phyloP scores from a whole-genome alignment of 2,113 vertebrate species.

The Atlantisia rogersi region DNA sequence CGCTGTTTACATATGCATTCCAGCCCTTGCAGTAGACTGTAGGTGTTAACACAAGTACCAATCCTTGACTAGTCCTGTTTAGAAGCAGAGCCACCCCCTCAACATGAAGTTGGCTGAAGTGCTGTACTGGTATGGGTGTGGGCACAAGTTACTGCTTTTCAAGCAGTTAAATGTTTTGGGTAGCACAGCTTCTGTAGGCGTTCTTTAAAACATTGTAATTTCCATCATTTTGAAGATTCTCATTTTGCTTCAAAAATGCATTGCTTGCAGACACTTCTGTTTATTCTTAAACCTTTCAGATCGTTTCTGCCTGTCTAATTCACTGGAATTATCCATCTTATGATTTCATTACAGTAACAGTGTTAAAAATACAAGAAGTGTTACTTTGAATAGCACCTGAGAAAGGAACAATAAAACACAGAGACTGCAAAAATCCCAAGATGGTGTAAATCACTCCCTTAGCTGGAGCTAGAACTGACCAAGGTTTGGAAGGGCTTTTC shows the following conservation, averaged over 20 bases:
- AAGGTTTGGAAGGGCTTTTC: not conserved
- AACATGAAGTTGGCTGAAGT: not conserved
- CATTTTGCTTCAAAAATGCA: not conserved
- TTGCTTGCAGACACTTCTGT: not conserved
- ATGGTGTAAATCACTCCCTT: not conserved
- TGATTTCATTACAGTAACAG: not conserved
- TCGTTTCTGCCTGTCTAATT: not conserved
- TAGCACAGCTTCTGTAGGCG: not conserved
- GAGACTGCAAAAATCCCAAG: not conserved
- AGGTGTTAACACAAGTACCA: not conserved
- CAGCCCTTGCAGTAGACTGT: not conserved
- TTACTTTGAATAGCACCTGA: slow-evolving; percentile 6
- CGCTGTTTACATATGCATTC: not conserved
- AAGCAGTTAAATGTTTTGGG: not conserved
- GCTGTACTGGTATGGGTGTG: not conserved
- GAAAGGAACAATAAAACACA: slow-evolving; percentile 34
- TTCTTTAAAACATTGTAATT: not conserved
- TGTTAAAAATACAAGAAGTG: not conserved
- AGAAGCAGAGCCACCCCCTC: not conserved
- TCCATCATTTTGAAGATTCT: not conserved
- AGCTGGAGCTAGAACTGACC: not conserved
- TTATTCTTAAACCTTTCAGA: not conserved
- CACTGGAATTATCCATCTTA: not conserved
- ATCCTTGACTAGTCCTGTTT: not conserved
- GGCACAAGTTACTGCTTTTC: not conserved